Percentiles rank a stretch among this genome's conserved stretches.
Evolutionary conservation across 2,113 vertebrate genomes (phyloP).

Genomic region (Panthera tigris): DNA sequence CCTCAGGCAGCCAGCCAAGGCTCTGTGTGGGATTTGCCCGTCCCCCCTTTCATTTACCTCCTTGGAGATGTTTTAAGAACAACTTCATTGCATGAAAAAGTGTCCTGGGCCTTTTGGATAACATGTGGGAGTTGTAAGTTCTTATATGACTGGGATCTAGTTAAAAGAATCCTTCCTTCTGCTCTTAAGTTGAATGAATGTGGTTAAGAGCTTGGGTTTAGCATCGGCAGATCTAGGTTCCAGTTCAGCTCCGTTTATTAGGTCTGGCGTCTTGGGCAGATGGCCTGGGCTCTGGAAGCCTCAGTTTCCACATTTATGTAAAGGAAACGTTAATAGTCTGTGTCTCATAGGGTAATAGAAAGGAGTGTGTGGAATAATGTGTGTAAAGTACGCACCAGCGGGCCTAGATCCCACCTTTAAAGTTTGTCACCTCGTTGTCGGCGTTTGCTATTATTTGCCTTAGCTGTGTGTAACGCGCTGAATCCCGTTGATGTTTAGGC

Average conservation of each 20-base stretch:
- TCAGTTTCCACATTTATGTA: background rate
- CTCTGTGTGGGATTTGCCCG: background rate
- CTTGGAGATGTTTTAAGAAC: background rate
- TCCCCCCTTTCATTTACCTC: background rate
- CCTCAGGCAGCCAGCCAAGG: background rate
- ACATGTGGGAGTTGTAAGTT: background rate
- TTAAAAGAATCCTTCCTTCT: background rate
- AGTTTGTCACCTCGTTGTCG: background rate
- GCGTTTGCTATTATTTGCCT: background rate
- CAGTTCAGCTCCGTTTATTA: background rate
- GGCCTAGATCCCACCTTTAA: background rate
- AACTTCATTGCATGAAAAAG: background rate
- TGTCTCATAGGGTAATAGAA: background rate
- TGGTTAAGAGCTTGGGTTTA: background rate
- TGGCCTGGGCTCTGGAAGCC: background rate
- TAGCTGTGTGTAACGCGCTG: background rate
- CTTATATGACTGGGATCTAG: background rate
- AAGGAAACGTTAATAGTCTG: background rate
- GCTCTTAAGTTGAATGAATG: background rate
- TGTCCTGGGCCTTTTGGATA: background rate
- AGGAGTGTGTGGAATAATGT: background rate
- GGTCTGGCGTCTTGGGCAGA: background rate
- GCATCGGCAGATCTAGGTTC: background rate
- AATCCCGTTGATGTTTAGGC: background rate
- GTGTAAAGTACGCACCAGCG: background rate